These are phyloP conservation scores for Chelonus formosanus DNA, from an alignment of 2,888 invertebrate genomes.

Conservation along the genomic window DNA sequence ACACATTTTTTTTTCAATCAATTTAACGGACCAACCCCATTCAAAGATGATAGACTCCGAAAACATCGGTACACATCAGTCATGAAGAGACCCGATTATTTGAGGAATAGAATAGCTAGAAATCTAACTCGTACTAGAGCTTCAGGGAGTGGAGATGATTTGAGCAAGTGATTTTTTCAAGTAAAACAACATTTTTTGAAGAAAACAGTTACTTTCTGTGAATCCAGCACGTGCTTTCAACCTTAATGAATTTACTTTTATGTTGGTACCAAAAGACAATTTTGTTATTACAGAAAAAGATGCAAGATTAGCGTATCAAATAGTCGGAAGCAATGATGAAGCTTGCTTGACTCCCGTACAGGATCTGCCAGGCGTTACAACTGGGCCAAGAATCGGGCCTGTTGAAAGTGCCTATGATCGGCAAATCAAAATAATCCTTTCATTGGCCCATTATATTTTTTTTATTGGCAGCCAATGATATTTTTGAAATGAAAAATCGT, in stretches of 20 bases:
- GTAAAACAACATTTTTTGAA: slow-evolving; percentile 42
- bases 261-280: slow-evolving; percentile 45
- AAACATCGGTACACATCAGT: slow-evolving; percentile 48
- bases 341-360: no score
- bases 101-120: slow-evolving; percentile 44
- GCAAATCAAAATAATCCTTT: no score
- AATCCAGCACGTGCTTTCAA: slow-evolving; percentile 46
- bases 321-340: slow-evolving; percentile 45
- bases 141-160: slow-evolving; percentile 44
- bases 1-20: slow-evolving; percentile 35
- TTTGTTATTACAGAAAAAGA: slow-evolving; percentile 34
- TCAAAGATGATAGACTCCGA: slow-evolving; percentile 48
- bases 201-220: slow-evolving; percentile 39
- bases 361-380: no score
- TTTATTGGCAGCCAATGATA: no score
- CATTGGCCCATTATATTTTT: no score
- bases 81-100: slow-evolving; percentile 42
- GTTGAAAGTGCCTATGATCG: no score
- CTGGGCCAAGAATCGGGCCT: no score
- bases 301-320: slow-evolving; percentile 33
- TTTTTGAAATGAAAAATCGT: no score
- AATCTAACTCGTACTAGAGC: slow-evolving; percentile 45
- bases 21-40: slow-evolving; percentile 36
- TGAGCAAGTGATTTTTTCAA: slow-evolving; percentile 47
- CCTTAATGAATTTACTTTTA: slow-evolving; percentile 49